Conservation (phyloP, 2,888 invertebrate genomes). For the Pyrrhosoma nymphula region DNA sequence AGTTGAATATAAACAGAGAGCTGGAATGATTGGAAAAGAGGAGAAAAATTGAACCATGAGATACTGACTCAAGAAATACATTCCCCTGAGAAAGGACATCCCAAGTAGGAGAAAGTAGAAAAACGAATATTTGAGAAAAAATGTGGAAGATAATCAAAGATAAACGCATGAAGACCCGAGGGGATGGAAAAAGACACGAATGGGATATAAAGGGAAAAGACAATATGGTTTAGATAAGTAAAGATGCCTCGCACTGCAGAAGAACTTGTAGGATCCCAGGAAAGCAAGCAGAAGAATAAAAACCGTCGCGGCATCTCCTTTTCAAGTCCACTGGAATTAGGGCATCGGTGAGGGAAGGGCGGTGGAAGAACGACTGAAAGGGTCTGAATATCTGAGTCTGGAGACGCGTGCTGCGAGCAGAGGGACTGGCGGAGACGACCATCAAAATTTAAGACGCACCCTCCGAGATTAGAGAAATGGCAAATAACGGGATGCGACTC, state of each 20-base stretch:
- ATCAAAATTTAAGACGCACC: slow-evolving; percentile 27
- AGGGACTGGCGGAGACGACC: background rate
- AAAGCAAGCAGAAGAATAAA: background rate
- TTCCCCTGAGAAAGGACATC: background rate
- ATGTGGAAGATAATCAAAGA: background rate
- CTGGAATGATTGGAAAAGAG: background rate
- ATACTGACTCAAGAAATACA: background rate
- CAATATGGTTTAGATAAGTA: background rate
- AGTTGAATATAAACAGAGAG: background rate
- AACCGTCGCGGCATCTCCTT: background rate
- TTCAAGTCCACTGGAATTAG: background rate
- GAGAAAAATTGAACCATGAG: background rate
- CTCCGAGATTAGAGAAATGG: slow-evolving; percentile 24
- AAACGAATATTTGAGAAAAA: background rate
- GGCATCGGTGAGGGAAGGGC: background rate
- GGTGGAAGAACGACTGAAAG: background rate
- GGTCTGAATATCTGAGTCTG: background rate
- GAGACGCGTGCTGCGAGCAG: background rate
- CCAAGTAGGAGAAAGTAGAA: background rate
- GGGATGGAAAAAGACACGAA: background rate
- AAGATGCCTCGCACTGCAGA: background rate
- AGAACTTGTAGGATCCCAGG: background rate
- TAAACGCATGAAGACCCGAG: background rate
- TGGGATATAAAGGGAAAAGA: background rate
- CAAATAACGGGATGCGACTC: background rate